Conservation (phyloP, 2,888 invertebrate genomes). For the Lithophane semibrunnea region DNA sequence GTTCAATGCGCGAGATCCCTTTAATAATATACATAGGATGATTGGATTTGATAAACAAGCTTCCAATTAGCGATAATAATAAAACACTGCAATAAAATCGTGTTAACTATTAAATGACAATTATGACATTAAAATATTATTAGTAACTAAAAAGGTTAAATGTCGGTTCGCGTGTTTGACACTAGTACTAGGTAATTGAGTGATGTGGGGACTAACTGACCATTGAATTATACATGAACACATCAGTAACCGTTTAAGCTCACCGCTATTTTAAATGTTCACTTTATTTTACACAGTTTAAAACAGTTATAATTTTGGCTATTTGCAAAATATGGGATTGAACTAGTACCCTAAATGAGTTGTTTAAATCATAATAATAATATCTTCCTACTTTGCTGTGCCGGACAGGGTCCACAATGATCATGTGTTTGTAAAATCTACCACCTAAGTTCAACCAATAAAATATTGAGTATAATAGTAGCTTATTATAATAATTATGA, state of each 20-base stretch:
- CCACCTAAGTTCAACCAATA: too few relatives aligned
- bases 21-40: not conserved
- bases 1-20: too few relatives aligned
- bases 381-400: too few relatives aligned
- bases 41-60: not conserved
- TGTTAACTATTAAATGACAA: constrained; percentile 42
- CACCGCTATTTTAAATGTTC: constrained; percentile 26
- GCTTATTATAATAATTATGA: too few relatives aligned
- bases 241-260: constrained; percentile 30
- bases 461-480: too few relatives aligned
- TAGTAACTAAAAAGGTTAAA: constrained; percentile 56
- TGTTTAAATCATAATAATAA: too few relatives aligned
- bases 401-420: too few relatives aligned
- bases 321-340: not conserved
- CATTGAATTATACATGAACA: constrained; percentile 58
- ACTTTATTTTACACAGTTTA: constrained; percentile 5
- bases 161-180: constrained; percentile 56
- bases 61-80: not conserved
- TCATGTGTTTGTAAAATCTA: too few relatives aligned
- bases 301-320: too few relatives aligned
- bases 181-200: constrained; percentile 59
- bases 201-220: constrained; percentile 50
- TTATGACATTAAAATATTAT: constrained; percentile 47
- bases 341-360: not conserved
- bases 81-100: constrained; percentile 14